Evolutionary conservation across 2,797 vertebrate species (phyloP).

Genomic region (Acrossocheilus fasciatus): DNA sequence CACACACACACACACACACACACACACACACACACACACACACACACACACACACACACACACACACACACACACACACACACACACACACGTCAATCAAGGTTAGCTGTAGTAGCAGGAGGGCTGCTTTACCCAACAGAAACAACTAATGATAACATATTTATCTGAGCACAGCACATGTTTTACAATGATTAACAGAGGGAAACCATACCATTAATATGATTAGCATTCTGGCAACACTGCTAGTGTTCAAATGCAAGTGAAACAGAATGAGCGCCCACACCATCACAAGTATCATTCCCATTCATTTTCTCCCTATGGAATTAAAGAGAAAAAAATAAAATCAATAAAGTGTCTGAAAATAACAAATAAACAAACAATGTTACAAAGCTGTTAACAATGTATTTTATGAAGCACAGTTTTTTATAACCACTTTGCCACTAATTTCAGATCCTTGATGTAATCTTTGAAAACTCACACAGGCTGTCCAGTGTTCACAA

Average conservation of each 20-base stretch:
- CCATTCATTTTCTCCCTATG: background rate
- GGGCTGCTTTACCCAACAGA: background rate
- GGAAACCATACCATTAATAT: background rate
- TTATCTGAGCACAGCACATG: slow-evolving; percentile 28
- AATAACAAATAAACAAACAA: background rate
- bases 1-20: too few relatives aligned
- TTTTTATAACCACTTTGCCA: background rate
- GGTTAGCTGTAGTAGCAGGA: slow-evolving; percentile 15
- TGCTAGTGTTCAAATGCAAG: background rate
- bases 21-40: too few relatives aligned
- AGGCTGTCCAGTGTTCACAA: background rate
- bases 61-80: too few relatives aligned
- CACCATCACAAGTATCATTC: background rate
- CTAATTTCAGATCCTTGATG: background rate
- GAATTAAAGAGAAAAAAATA: background rate
- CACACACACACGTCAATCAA: background rate
- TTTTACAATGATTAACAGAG: slow-evolving; percentile 53
- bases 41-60: too few relatives aligned
- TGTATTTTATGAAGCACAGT: background rate
- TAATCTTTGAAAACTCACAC: background rate
- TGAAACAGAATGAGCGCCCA: background rate
- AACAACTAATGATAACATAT: slow-evolving; percentile 48
- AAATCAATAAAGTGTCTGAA: background rate
- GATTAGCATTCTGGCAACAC: background rate
- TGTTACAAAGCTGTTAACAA: background rate